Base-by-base conservation (phyloP, 2,113 vertebrate genomes). In the Marmota flaviventris region DNA sequence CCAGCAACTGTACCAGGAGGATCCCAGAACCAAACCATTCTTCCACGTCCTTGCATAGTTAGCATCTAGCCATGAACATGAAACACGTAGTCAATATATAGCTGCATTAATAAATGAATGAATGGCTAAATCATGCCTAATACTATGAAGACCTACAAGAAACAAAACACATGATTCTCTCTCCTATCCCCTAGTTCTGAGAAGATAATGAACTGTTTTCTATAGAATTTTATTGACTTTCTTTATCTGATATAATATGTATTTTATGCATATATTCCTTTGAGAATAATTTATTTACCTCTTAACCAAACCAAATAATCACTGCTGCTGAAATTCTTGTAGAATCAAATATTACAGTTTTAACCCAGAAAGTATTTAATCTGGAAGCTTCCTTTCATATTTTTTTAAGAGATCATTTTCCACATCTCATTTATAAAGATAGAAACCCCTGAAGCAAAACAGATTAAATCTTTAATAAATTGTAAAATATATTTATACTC, bases 401-500 rank as follows among this genome's bases (percentile, higher is more conserved):
- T 87, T 78, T 97, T 48, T 79, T 81, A 91, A 78, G 10, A 76
- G 8, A 85, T 78, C 5, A 91, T 69, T 92, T 95, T 65, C 32
- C 18, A 58, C 12, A 65, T 48, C 48, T 87, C 89, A 67, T 93
- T 88, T 83, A 83, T 48, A 86, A 86, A 87, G 78, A 85, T 53
- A 92, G 84, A 77, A 89, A 37, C 5, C 22, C 20, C 45, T 42
- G n/a, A 91, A 76, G 75, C 16, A 93, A 95, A 32, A 37, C 27
- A 85, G 48, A 92, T n/a, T 83, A 84, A 87, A 78, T 92, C 12
- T 91, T 85, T 83, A 94, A 82, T 82, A 73, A 25, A 92, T 73
- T 37, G 65, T 48, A 61, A 58, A 92, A 85, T 94, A 86, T 51
- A 70, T 70, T 81, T 77, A 88, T 27, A 67, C 12, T 61, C 11